A percentile compares a stretch with the other conserved stretches of the same genome.
Evolutionary conservation across 2,113 vertebrate species (phyloP).

Genomic region (Merops nubicus): DNA sequence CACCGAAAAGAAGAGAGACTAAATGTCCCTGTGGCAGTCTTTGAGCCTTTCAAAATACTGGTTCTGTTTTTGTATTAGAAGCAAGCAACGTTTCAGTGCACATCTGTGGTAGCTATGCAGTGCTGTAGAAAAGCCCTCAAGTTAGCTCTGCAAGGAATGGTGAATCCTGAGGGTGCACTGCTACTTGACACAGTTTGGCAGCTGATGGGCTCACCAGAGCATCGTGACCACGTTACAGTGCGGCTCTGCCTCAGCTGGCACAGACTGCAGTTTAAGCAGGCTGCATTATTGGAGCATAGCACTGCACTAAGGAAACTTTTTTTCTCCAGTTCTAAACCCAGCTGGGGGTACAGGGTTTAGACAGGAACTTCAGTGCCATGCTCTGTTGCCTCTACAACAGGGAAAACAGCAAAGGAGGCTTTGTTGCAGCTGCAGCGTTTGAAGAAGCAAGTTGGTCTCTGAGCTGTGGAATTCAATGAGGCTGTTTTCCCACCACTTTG

Average conservation of each 20-base stretch:
- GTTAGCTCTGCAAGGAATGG: neutral
- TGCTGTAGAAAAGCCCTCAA: neutral
- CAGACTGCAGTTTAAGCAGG: neutral
- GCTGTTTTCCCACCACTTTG: neutral
- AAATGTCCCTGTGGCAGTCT: neutral
- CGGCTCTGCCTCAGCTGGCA: neutral
- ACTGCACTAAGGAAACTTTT: neutral
- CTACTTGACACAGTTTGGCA: neutral
- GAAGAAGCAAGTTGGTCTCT: neutral
- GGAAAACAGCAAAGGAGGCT: neutral
- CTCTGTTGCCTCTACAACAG: neutral
- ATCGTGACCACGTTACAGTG: fast-evolving
- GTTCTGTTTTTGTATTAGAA: neutral
- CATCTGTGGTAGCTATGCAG: fast-evolving
- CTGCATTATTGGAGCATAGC: fast-evolving
- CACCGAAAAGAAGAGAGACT: neutral
- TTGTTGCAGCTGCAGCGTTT: neutral
- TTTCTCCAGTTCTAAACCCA: neutral
- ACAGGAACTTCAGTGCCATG: neutral
- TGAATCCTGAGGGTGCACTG: neutral
- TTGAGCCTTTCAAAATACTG: neutral
- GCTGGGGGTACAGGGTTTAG: neutral
- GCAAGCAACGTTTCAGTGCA: neutral
- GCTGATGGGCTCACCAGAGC: neutral
- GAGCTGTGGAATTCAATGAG: neutral